phyloP scores from a whole-genome alignment of 2,113 vertebrate species.

The Gadus macrocephalus region DNA sequence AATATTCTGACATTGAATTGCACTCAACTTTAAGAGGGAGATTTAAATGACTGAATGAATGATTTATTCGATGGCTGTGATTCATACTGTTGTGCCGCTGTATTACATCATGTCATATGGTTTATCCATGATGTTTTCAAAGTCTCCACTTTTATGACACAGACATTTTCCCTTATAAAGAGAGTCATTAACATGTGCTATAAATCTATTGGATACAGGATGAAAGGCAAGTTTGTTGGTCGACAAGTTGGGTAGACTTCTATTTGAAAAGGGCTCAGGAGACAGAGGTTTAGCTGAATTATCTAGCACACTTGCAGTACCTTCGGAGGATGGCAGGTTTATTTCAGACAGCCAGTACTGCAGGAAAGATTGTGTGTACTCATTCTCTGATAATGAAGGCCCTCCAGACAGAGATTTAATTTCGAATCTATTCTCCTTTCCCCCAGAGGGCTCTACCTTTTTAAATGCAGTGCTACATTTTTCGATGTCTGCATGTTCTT shows the following conservation, averaged over 20 bases:
- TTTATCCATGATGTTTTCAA: constrained; percentile 3
- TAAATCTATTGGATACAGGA: background rate
- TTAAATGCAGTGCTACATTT: background rate
- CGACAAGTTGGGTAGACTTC: background rate
- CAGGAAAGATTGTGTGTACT: constrained; percentile 27
- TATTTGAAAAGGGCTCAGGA: background rate
- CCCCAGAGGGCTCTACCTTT: background rate
- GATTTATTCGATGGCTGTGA: no score
- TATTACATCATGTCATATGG: background rate
- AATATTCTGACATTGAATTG: no score
- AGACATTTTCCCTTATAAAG: constrained; percentile 24
- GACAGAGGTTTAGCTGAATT: background rate
- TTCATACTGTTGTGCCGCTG: no score
- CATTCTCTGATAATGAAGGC: background rate
- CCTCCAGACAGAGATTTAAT: background rate
- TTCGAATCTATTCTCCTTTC: background rate
- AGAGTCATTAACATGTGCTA: constrained; percentile 44
- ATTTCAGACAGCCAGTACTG: constrained; percentile 26
- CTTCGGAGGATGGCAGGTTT: constrained; percentile 1
- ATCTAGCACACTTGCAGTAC: background rate
- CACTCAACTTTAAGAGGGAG: no score
- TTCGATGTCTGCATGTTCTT: background rate
- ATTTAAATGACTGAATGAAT: no score
- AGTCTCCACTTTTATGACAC: background rate
- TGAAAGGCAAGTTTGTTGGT: background rate